Base-by-base conservation (phyloP, 2,113 vertebrate genomes). In the Ardeotis arabs region DNA sequence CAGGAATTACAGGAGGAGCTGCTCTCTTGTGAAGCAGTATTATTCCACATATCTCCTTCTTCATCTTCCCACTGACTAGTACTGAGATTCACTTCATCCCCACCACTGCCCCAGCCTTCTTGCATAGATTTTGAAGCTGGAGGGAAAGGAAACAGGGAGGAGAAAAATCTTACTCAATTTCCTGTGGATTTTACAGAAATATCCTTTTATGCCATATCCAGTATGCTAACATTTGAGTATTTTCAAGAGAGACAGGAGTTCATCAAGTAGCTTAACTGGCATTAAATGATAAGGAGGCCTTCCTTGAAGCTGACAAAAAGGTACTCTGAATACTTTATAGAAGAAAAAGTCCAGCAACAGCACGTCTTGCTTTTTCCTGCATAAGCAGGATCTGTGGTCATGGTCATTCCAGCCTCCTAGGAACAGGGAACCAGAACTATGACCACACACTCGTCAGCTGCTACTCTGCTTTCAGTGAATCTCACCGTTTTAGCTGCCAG, bases 81-180 rank as follows among this genome's bases (percentile, higher is more conserved):
- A 78, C 98, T 98, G 96, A 99, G 98, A 97, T 97, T 97, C 86
- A 99, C 97, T 70, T 99, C 99, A 63, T 99, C 99, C 96, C 98
- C 99, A 97, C 98, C 98, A 88, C 97, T 98, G 98, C 99, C 99
- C 99, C 99, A 99, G 98, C 99, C 96, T 97, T 99, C 99, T 99
- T 99, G 99, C 99, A 99, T 99, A 97, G 99, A 98, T 99, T 99
- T 99, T 95, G 99, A 98, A 98, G 98, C 99, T 99, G 83, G 33
- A 97, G 91, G 53, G 62, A 95, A 45, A 90, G 87, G 41, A 66
- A 95, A 18, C 66, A 77, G 50, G 11, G 7, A 92, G 52, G 84
- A 89, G n/a, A 82, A 78, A 90, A 84, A 66, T 29, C 13, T 66
- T 52, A 66, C 9, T 83, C 25, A 17, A n/a, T 55, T 75, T 90